These are phyloP conservation scores for Odocoileus hemionus DNA, from an alignment of 2,113 vertebrate genomes.

Conservation along the genomic window DNA sequence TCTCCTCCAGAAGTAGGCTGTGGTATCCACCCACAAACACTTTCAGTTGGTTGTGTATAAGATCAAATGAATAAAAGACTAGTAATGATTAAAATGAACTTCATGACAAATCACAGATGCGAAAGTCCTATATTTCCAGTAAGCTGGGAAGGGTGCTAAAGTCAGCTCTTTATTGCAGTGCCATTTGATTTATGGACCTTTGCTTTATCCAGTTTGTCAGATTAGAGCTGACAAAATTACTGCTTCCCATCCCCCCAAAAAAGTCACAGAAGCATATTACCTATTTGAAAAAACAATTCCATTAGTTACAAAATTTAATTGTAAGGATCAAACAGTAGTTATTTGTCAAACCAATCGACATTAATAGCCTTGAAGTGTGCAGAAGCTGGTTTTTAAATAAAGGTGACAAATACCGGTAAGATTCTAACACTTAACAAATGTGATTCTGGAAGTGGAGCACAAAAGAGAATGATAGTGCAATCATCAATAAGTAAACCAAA, in stretches of 20 bases:
- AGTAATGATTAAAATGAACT: constrained; percentile 12
- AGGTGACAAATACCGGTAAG: constrained; percentile 17
- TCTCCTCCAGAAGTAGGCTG: not conserved
- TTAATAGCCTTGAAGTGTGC: not conserved
- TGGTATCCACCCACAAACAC: constrained; percentile 19
- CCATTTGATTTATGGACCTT: constrained; percentile 20
- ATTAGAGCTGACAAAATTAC: constrained; percentile 32
- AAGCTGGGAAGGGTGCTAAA: not conserved
- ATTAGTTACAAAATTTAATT: constrained; percentile 62
- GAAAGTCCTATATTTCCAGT: not conserved
- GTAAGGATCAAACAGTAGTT: constrained; percentile 35
- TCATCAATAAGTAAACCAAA: constrained; percentile 49
- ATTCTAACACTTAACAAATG: constrained; percentile 26
- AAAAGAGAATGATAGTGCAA: constrained; percentile 35
- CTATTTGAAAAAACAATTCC: constrained; percentile 47
- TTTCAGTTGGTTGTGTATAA: not conserved
- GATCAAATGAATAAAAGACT: constrained; percentile 26
- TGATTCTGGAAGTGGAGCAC: constrained; percentile 25
- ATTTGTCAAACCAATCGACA: constrained; percentile 32
- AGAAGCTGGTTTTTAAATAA: constrained; percentile 52
- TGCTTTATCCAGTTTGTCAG: constrained; percentile 41
- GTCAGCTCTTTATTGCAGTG: not conserved
- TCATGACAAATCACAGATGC: not conserved
- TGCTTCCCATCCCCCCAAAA: not conserved
- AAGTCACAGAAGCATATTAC: constrained; percentile 1